Base-by-base conservation (phyloP, 2,113 vertebrate genomes). In the Caranx melampygus region DNA sequence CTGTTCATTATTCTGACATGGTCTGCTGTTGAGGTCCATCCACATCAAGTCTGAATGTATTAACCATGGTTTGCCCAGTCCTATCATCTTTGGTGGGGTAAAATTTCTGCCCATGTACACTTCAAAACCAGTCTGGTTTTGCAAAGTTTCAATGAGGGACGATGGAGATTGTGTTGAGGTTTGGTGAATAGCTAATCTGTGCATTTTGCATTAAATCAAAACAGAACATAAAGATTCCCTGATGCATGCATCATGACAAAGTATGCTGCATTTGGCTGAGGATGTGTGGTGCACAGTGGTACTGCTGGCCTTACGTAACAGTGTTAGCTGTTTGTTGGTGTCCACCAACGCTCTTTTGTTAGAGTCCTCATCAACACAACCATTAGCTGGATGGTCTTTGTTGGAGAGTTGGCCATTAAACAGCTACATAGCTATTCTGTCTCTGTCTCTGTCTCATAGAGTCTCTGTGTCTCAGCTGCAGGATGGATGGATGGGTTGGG, bases 381-480 rank as follows among this genome's bases (percentile, higher is more conserved):
- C 66, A 72, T 82, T 60, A 72, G 45, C 66, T 60, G 34, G 60
- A 76, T 6, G 34, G 16, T 59, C 66, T 75, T 75, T 64, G 65
- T 64, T 34, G n/a, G n/a, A 55, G 47, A 44, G 10, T 20, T 45
- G 58, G 26, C 35, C 20, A 9, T 55, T 16, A 15, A 62, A 42
- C 33, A 42, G 63, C 31, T 42, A 42, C 11, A 45, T 2, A 45
- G 45, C 45, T 47, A 4, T 16, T 47, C 18, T 52, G 47, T 49
- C 6, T 65, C n/a, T n/a, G n/a, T n/a, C n/a, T n/a, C 33, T 40
- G 33, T 71, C 44, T 49, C 51, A 26, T 26, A 26, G 26, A 26
- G 26, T 9, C 2, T 40, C 8, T 15, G 2, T 52, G 51, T 52
- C 51, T n/a, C 8, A 10, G 3, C 4, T 35, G 31, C 6, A 37